Evolutionary conservation across 2,888 invertebrate genomes (phyloP), one percentile per base, ranked within the genome.

Genomic region (Gisinianus flammeolus): DNA sequence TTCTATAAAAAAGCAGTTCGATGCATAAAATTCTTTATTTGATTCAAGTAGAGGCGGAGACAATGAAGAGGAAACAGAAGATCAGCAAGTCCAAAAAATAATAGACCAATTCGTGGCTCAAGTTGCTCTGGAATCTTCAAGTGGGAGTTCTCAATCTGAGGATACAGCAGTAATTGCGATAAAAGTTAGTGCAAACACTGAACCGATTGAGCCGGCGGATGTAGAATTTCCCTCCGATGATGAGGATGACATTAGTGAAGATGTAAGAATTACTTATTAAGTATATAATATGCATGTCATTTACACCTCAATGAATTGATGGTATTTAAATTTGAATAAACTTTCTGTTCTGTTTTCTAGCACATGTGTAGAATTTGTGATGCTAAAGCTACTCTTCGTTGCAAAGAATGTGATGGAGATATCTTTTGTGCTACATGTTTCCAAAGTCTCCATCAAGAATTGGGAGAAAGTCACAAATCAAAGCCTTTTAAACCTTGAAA

Each of bases 281-380:
- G 35, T 8, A 35, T 35, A 35, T 12, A 35, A 35, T 35, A 35
- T 35, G 5, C 5, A 8, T 35, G 35, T 35, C 6, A 8, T 5
- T 5, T 35, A 35, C 5, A 35, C 12, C 35, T n/a, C n/a, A n/a
- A n/a, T n/a, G n/a, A n/a, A n/a, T 52, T 52, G 52, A 52, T 52
- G 16, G 8, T 52, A 35, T 8, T 35, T 35, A 35, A 35, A 35
- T 35, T 35, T 35, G 35, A 35, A 8, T 35, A 8, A 8, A 8
- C 35, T 35, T 12, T 35, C 35, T 35, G 10, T 58, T 58, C 5
- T 58, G 12, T 64, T 64, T 26, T 35, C 5, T 35, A 94, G 67
- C 93, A 93, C 3, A 93, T 93, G 90, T 96, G 96, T 87, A 92
- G 92, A 82, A 92, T 95, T 83, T 96, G 96, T 86, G 94, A 94